Base-by-base conservation (phyloP, 92 coral and sea anemone genomes). In the Epizoanthus rinbou region DNA sequence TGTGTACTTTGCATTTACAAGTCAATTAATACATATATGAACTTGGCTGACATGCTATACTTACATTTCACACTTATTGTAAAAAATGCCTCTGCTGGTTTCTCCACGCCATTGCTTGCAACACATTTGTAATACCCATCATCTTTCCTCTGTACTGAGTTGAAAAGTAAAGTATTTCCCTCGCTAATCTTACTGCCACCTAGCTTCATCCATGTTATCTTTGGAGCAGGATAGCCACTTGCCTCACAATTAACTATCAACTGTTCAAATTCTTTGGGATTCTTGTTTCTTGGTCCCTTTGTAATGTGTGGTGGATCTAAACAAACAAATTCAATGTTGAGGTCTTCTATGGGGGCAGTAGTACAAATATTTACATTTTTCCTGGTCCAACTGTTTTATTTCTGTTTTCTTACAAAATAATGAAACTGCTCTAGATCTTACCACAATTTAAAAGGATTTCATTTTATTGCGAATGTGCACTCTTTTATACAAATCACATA, bases 61-160 rank as follows among this genome's bases (percentile, higher is more conserved):
- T 93, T 88, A 95, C 98, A 95, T 22, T 84, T 74, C 28, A 95
- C 98, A 71, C 86, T 88, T 53, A 95, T 88, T 35, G 47, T 76
- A 56, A 95, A 85, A 24, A 56, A 84, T 21, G 73, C 76, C 21
- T 35, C 64, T 16, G 88, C 95, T 75, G 86, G 84, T 39, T 80
- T 62, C 6, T 89, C 92, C 74, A 88, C 75, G 6, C 87, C 91
- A 73, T 93, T 95, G 74, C 58, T 64, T 17, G 98, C 98, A 15
- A 87, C 74, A 73, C 98, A 95, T 74, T 85, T 86, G 90, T 95
- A 95, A 16, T 84, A 31, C 5, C 98, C 98, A 13, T 76, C 85
- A 70, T 95, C 95, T 37, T 81, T 45, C 24, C 92, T 85, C 67
- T 85, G 76, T 8, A 88, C 92, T 9, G 80, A 69, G 22, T 66